phyloP scores from a whole-genome alignment of 2,113 vertebrate genomes.

The Catharus bicknelli region DNA sequence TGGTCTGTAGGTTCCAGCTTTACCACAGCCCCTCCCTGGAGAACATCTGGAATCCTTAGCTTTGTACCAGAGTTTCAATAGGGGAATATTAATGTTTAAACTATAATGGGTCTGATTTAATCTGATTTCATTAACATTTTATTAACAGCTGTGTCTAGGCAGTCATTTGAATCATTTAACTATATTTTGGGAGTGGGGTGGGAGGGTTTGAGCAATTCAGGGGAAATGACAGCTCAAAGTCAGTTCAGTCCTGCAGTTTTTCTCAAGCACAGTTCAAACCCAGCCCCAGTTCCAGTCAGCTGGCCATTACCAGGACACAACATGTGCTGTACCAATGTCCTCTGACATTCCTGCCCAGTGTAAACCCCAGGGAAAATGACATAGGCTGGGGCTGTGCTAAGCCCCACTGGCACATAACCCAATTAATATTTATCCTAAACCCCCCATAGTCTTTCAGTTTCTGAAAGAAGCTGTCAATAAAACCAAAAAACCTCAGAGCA shows the following conservation, averaged over 20 bases:
- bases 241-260: not conserved
- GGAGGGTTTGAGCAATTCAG: not conserved
- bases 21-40: not conserved
- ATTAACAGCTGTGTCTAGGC: slow-evolving; percentile 23
- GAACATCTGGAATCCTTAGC: not conserved
- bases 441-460: not conserved
- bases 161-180: slow-evolving; percentile 27
- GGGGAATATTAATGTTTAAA: slow-evolving; percentile 45
- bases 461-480: not conserved
- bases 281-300: not conserved
- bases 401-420: not conserved
- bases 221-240: slow-evolving; percentile 41
- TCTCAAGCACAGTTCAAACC: not conserved
- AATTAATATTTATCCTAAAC: not conserved
- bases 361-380: not conserved
- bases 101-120: slow-evolving; percentile 7
- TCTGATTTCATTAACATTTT: slow-evolving; percentile 47
- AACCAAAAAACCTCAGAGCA: not conserved
- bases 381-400: not conserved
- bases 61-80: not conserved
- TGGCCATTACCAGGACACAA: not conserved
- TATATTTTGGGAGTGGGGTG: not conserved
- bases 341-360: not conserved
- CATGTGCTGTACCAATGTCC: not conserved
- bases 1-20: not conserved